Evolutionary conservation across 2,797 vertebrate species (phyloP), one percentile per base, ranked within the genome.

Genomic region (Microcaecilia unicolor): DNA sequence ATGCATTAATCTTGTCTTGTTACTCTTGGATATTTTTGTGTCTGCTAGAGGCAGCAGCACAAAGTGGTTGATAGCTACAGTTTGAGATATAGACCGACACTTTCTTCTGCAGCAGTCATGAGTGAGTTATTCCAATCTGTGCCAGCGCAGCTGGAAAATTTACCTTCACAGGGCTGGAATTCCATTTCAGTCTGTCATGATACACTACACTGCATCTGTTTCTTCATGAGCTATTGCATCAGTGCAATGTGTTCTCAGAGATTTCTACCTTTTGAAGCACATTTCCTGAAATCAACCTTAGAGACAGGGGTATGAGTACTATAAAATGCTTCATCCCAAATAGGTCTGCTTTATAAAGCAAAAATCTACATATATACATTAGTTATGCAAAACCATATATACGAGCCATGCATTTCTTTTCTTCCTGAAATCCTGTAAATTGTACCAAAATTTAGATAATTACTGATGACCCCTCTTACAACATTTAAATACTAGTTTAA

Each of bases 121-220:
- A 75, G 19, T 74, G 70, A 80, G 57, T 74, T 80, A 78, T 74
- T 83, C 61, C 74, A 72, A 64, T 80, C 54, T 66, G 62, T 58
- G 55, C 49, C 56, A 70, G 51, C 57, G 61, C 25, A 32, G 60
- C 70, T 64, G 60, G 68, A 70, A 77, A 78, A 76, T 80, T 74
- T 80, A 78, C 73, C 73, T 80, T 72, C 68, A 61, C 52, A 68
- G 0, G 42, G 33, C 44, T 61, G 49, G 54, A 66, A 72, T 72
- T 75, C 55, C 55, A 75, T 83, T 75, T 79, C 67, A 61, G 69
- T 58, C 66, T 74, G 68, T 64, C 57, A 62, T 60, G 66, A 79
- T 74, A 76, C 74, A 82, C 78, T 73, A 76, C 69, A 55, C 64
- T 82, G 73, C 41, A 1, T 57, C 57, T 63, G 55, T 34, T 72